Conservation (phyloP, 2,113 vertebrate species). For the Macrotis lagotis region DNA sequence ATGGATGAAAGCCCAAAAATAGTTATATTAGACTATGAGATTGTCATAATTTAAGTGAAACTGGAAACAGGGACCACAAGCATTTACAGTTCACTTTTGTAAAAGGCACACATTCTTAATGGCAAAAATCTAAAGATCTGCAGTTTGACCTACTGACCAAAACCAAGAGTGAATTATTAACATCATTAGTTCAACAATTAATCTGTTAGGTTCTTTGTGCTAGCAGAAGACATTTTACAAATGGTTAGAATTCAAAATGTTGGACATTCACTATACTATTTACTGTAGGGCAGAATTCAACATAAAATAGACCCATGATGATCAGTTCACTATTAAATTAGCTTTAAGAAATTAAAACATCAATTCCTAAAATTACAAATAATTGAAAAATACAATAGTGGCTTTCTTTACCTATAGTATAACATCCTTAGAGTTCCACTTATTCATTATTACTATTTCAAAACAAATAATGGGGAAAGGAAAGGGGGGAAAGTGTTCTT, state of each 20-base stretch:
- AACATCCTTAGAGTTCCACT: neutral
- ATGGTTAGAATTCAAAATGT: neutral
- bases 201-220: neutral
- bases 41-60: neutral
- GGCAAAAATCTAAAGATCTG: neutral
- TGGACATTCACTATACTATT: neutral
- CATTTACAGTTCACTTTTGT: too few species aligned
- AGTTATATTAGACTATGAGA: neutral
- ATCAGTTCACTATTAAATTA: neutral
- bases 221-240: neutral
- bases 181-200: neutral
- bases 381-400: neutral
- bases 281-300: neutral
- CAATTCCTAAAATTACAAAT: neutral
- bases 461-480: neutral
- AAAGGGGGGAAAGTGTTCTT: neutral
- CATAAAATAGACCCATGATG: neutral
- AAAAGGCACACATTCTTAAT: too few species aligned
- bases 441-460: neutral
- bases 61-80: neutral
- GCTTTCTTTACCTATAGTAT: neutral
- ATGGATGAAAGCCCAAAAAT: neutral
- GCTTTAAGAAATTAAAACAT: neutral
- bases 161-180: neutral
- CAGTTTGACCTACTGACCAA: neutral